Conservation (phyloP, 1,140 invertebrate genomes). For the Bombus confusus region DNA sequence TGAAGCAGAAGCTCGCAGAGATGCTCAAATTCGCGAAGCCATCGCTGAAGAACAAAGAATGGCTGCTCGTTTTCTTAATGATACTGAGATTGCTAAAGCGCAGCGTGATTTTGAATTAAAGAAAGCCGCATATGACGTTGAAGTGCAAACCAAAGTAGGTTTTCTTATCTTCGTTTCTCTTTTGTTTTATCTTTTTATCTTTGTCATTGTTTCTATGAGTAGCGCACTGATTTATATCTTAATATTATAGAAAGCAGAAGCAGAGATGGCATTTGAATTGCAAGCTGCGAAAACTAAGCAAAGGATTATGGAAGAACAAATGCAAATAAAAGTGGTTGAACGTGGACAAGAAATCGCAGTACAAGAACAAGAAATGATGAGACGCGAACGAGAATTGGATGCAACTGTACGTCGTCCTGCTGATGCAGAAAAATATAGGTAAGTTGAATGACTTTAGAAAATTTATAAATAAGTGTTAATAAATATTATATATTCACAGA, state of each 20-base stretch:
- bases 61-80: constrained; percentile 94
- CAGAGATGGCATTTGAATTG: constrained; percentile 96
- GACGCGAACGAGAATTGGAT: constrained; percentile 94
- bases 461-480: neutral
- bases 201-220: neutral
- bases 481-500: constrained; percentile 73
- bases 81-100: constrained; percentile 98
- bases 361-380: constrained; percentile 94
- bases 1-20: constrained; percentile 95
- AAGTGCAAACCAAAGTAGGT: constrained; percentile 96
- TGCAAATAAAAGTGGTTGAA: constrained; percentile 97
- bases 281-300: constrained; percentile 98
- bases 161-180: neutral
- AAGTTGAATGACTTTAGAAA: neutral
- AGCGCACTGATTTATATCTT: neutral
- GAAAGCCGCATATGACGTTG: constrained; percentile 97
- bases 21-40: constrained; percentile 95
- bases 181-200: constrained; percentile 19
- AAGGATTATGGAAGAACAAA: constrained; percentile 97
- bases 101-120: constrained; percentile 98
- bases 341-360: constrained; percentile 95
- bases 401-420: constrained; percentile 95
- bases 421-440: constrained; percentile 95
- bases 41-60: constrained; percentile 98
- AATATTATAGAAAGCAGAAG: constrained; percentile 90